Evolutionary conservation across 92 coral and sea anemone genomes (phyloP).

Genomic region (Actinostola sp.): DNA sequence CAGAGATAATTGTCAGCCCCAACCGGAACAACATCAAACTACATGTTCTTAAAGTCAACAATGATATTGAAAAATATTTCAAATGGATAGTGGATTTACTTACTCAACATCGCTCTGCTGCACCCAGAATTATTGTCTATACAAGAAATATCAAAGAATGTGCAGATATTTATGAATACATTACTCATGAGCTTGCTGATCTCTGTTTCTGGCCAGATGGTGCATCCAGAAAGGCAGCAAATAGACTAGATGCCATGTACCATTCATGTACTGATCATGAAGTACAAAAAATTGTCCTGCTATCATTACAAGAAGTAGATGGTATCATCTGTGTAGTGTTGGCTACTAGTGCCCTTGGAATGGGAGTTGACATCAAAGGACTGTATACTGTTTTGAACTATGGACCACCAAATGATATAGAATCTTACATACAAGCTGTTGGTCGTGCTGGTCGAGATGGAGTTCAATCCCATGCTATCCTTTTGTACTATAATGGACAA

Average conservation of each 20-base stretch:
- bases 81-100: conserved; percentile 33
- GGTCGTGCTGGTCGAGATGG: conserved; percentile 61
- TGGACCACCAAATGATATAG: conserved; percentile 50
- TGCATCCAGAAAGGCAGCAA: conserved; percentile 21
- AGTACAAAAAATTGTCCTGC: conserved; percentile 25
- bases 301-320: conserved; percentile 25
- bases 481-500: conserved; percentile 44
- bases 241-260: conserved; percentile 56
- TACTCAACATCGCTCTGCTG: conserved; percentile 19
- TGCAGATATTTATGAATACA: conserved; percentile 26
- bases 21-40: conserved; percentile 58
- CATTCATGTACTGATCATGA: conserved; percentile 47
- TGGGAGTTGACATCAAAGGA: conserved; percentile 51
- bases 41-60: conserved; percentile 22
- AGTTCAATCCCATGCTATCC: conserved; percentile 34
- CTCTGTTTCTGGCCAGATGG: conserved; percentile 17
- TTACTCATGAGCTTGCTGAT: conserved; percentile 23
- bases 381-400: conserved; percentile 34
- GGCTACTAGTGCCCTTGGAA: conserved; percentile 54
- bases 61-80: conserved; percentile 34
- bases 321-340: conserved; percentile 41
- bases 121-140: conserved; percentile 35
- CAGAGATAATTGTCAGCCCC: conserved; percentile 48
- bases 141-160: conserved; percentile 30
- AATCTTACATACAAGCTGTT: conserved; percentile 44